Base-by-base conservation (phyloP, 2,797 vertebrate species). In the Propithecus deckenii region DNA sequence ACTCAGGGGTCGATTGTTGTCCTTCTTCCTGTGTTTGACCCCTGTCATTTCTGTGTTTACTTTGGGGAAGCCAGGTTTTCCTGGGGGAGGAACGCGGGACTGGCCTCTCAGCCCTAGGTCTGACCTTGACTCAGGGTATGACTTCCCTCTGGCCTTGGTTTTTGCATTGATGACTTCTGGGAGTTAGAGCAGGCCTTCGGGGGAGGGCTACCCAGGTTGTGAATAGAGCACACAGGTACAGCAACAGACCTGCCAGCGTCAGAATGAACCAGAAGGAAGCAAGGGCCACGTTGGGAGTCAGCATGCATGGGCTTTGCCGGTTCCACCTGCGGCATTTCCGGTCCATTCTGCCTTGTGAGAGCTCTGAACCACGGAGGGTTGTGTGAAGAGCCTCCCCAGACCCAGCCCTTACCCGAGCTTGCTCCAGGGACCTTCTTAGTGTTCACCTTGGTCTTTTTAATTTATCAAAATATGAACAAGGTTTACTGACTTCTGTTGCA, bases 401-500 rank as follows among this genome's bases (percentile, higher is more conserved):
- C 14, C n/a, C 52, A 41, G 67, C 41, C 41, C 8, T 57, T 46
- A 3, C 23, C 35, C 41, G 1, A 46, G 4, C 46, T 57, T 4
- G 20, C 30, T 91, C 5, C 35, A 43, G 52, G 59, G 89, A 30
- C 43, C 32, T 32, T 61, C 41, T 86, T 25, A 12, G 30, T 46
- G 30, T 32, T 86, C 32, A 52, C 76, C 67, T 74, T 23, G 2
- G 38, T 48, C 17, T 84, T 23, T 78, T 55, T 17, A 48, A 48
- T 46, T 76, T 71, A 14, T 14, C 17, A 83, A 59, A 52, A 14
- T 41, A 46, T 0, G 1, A 35, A 0, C 0, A 80, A 89, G n/a
- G 28, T 14, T 52, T 98, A 55, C 75, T 52, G 61, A 67, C 91
- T 98, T 95, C 74, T 96, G 89, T 86, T 72, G 86, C 86, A 72